phyloP scores from a whole-genome alignment of 2,113 vertebrate species.

The Carassius carassius region DNA sequence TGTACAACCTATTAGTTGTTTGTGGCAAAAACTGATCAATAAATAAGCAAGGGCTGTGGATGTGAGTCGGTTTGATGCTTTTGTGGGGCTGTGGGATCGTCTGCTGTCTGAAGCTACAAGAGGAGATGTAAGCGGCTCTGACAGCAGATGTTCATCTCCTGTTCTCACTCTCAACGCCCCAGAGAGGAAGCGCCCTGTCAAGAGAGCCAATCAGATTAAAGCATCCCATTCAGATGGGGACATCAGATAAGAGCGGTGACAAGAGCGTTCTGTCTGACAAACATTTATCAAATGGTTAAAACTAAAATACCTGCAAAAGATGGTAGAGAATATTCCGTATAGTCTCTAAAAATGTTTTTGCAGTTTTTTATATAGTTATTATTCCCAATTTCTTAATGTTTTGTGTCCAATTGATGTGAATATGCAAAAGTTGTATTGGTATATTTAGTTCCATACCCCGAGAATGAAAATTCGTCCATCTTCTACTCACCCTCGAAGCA shows the following conservation, averaged over 20 bases:
- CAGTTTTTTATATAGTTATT: background rate
- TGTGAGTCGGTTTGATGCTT: conserved; percentile 19
- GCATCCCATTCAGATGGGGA: conserved; percentile 25
- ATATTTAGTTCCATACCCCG: no score
- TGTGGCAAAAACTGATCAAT: background rate
- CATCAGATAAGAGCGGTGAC: conserved; percentile 21
- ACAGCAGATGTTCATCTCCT: conserved; percentile 12
- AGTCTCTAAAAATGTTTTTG: background rate
- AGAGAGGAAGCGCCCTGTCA: conserved; percentile 35
- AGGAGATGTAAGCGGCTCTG: conserved; percentile 34
- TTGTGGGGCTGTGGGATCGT: background rate
- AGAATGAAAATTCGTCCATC: no score
- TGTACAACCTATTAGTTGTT: background rate
- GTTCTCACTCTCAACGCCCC: background rate
- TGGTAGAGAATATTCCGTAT: background rate
- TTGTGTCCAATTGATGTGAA: no score
- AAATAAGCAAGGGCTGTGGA: background rate
- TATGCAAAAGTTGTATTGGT: no score
- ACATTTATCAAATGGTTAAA: conserved; percentile 4
- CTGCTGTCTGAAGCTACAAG: conserved; percentile 29
- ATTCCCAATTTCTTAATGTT: no score
- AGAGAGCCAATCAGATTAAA: conserved; percentile 36
- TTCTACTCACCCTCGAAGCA: no score
- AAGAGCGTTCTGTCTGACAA: conserved; percentile 9
- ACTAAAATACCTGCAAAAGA: background rate